Conservation (phyloP, 2,888 invertebrate genomes). For the Idaea aversata region DNA sequence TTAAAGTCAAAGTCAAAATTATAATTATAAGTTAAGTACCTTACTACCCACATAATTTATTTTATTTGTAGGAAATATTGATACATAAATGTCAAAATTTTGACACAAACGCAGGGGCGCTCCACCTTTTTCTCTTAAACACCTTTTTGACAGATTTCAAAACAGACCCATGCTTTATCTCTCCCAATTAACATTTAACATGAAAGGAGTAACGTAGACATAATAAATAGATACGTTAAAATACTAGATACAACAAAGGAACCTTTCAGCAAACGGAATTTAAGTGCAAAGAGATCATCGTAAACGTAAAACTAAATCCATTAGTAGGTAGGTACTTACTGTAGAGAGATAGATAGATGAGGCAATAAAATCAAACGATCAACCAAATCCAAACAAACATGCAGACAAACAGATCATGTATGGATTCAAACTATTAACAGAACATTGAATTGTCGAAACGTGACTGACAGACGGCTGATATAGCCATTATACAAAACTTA, state of each 20-base stretch:
- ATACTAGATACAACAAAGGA: slow-evolving; percentile 53
- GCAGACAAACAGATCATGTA: slow-evolving; percentile 57
- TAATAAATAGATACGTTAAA: slow-evolving; percentile 24
- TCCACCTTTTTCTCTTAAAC: not conserved
- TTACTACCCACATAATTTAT: no score
- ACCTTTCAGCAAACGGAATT: slow-evolving; percentile 45
- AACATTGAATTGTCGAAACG: slow-evolving; percentile 65
- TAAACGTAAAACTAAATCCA: slow-evolving; percentile 40
- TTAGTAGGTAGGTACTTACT: slow-evolving; percentile 28
- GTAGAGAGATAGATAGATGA: slow-evolving; percentile 26
- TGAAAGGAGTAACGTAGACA: not conserved
- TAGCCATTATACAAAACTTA: slow-evolving; percentile 51
- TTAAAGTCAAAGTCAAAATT: no score
- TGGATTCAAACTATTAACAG: slow-evolving; percentile 57
- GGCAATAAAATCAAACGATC: slow-evolving; percentile 56
- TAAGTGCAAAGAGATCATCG: slow-evolving; percentile 38
- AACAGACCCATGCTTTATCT: no score
- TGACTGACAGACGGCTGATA: slow-evolving; percentile 49
- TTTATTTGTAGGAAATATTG: not conserved
- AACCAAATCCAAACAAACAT: slow-evolving; percentile 44
- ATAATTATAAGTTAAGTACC: no score
- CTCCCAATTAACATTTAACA: no score
- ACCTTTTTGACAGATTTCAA: not conserved
- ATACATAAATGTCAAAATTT: not conserved
- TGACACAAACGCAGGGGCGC: not conserved